A percentile compares a stretch with the other conserved stretches of the same genome.
Conservation (phyloP, 2,113 vertebrate species). For the Machaerirhynchus nigripectus region DNA sequence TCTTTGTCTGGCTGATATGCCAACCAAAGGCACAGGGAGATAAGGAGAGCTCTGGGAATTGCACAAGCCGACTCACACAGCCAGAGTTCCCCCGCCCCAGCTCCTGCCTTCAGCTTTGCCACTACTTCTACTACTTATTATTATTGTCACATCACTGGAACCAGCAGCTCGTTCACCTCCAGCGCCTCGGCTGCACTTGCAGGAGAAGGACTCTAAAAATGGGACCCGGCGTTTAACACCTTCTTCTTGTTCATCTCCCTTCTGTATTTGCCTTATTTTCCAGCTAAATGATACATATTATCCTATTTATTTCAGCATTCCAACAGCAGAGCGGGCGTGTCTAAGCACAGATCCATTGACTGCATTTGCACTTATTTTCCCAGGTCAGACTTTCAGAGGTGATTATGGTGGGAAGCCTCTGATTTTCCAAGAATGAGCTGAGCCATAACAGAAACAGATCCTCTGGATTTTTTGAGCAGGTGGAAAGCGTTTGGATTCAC, state of each 20-base stretch:
- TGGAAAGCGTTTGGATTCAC: not conserved
- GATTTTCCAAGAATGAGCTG: not conserved
- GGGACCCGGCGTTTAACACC: not conserved
- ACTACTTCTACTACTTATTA: not conserved
- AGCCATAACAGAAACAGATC: not conserved
- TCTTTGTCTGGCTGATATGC: constrained; percentile 65
- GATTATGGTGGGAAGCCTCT: not conserved
- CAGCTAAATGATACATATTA: not conserved
- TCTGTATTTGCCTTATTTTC: not conserved
- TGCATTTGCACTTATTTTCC: not conserved
- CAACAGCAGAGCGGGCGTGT: accelerated
- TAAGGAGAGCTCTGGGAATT: constrained; percentile 67
- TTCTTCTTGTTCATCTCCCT: not conserved
- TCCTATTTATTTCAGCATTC: not conserved
- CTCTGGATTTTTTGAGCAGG: not conserved
- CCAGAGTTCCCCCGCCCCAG: not conserved
- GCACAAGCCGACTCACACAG: not conserved
- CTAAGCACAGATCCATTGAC: not conserved
- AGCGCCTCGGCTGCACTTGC: not conserved
- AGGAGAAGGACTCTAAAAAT: not conserved
- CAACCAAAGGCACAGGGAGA: constrained; percentile 59
- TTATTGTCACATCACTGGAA: not conserved
- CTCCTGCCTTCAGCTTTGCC: not conserved
- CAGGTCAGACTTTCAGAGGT: not conserved
- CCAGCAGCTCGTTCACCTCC: constrained; percentile 4